phyloP scores from a whole-genome alignment of 2,888 invertebrate genomes.

The Gibbula magus region DNA sequence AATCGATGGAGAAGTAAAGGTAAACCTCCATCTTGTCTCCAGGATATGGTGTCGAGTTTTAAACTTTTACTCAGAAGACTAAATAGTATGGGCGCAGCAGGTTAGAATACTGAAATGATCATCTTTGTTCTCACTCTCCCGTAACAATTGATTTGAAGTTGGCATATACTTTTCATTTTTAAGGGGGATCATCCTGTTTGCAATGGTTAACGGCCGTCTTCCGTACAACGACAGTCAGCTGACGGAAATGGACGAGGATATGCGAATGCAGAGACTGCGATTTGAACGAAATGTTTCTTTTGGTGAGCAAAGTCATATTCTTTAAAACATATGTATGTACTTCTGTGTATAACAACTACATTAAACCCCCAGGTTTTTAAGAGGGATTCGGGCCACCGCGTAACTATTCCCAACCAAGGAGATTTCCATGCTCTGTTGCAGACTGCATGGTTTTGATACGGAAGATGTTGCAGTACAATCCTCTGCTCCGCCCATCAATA shows the following conservation, averaged over 20 bases:
- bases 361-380: background rate
- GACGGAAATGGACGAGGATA: conserved; percentile 55
- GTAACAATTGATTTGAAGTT: background rate
- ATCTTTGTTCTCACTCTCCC: background rate
- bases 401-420: background rate
- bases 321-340: background rate
- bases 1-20: no score
- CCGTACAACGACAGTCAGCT: conserved; percentile 57
- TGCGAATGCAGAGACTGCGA: conserved; percentile 57
- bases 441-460: conserved; percentile 56
- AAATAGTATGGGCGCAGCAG: background rate
- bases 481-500: conserved; percentile 41
- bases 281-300: conserved; percentile 53
- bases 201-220: conserved; percentile 60
- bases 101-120: background rate
- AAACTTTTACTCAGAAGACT: no score
- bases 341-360: background rate
- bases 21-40: no score
- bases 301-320: conserved; percentile 38
- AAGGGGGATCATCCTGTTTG: conserved; percentile 59
- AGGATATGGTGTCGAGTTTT: no score
- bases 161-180: background rate
- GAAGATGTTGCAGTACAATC: conserved; percentile 51
- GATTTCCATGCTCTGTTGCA: conserved; percentile 29
- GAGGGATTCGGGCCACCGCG: background rate